phyloP scores from a whole-genome alignment of 2,797 vertebrate species.

The Phalloptychus januarius region DNA sequence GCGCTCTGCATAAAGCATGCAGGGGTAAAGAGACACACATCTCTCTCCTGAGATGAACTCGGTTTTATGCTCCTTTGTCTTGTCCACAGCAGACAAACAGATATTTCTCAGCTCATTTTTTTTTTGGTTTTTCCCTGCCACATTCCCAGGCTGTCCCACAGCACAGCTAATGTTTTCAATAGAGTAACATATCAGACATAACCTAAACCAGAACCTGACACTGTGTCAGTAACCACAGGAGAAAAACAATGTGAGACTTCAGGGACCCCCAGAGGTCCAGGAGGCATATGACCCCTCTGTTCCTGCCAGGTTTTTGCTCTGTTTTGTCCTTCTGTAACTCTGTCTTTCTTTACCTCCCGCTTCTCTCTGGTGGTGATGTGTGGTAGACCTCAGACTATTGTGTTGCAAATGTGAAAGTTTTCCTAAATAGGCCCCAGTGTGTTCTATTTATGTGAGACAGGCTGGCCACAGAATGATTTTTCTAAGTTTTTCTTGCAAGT shows the following conservation, averaged over 20 bases:
- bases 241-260: slow-evolving; percentile 62
- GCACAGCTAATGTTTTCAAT: slow-evolving; percentile 54
- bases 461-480: slow-evolving; percentile 40
- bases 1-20: slow-evolving; percentile 15
- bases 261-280: slow-evolving; percentile 57
- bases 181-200: slow-evolving; percentile 56
- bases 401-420: slow-evolving; percentile 72
- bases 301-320: slow-evolving; percentile 27
- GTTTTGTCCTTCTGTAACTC: slow-evolving; percentile 36
- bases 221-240: slow-evolving; percentile 54
- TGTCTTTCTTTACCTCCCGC: slow-evolving; percentile 52
- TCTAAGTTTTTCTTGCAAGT: slow-evolving; percentile 44
- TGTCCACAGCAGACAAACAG: slow-evolving; percentile 49
- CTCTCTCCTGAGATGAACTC: slow-evolving; percentile 65
- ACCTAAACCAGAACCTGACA: slow-evolving; percentile 59
- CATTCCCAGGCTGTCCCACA: slow-evolving; percentile 70
- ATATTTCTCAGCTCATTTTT: slow-evolving; percentile 57
- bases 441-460: slow-evolving; percentile 65
- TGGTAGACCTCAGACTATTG: slow-evolving; percentile 75
- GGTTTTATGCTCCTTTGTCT: slow-evolving; percentile 38
- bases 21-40: slow-evolving; percentile 23
- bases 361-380: slow-evolving; percentile 63
- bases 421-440: slow-evolving; percentile 61
- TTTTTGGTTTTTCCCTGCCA: slow-evolving; percentile 21
- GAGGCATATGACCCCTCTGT: slow-evolving; percentile 44